phyloP scores from a whole-genome alignment of 2,888 invertebrate genomes.

The Hermaeophaga mercurialis region DNA sequence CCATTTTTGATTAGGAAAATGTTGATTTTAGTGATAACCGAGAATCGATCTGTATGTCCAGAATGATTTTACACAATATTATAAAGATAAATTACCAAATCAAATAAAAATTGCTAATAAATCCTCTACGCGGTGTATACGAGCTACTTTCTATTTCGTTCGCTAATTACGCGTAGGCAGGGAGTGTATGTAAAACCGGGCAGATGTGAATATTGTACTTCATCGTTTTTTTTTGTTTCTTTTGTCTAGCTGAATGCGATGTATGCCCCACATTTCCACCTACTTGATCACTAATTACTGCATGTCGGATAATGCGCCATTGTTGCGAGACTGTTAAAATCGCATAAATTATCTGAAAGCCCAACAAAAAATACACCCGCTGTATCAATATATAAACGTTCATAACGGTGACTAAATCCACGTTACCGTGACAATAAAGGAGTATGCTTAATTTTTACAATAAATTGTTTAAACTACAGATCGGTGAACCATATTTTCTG shows the following conservation, averaged over 20 bases:
- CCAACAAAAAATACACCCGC: conserved; percentile 36
- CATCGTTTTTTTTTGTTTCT: conserved; percentile 49
- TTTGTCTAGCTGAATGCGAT: conserved; percentile 54
- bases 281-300: conserved; percentile 59
- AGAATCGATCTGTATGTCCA: no score
- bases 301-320: conserved; percentile 52
- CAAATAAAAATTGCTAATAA: no score
- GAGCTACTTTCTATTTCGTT: conserved; percentile 13
- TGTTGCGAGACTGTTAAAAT: conserved; percentile 56
- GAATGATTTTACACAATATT: no score
- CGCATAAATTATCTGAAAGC: conserved; percentile 54
- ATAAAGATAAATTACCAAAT: no score
- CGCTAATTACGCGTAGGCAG: conserved; percentile 34
- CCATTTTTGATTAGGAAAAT: no score
- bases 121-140: no score
- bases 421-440: not conserved
- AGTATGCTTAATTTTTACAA: no score
- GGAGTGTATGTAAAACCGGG: conserved; percentile 43
- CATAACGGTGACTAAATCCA: conserved; percentile 8
- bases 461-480: no score
- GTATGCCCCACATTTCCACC: conserved; percentile 58
- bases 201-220: conserved; percentile 54
- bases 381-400: conserved; percentile 19
- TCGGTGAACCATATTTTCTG: no score
- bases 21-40: no score